A percentile compares a stretch with the other conserved stretches of the same genome.
phyloP scores from a whole-genome alignment of 2,888 invertebrate species.

The Micoletzkya japonica region DNA sequence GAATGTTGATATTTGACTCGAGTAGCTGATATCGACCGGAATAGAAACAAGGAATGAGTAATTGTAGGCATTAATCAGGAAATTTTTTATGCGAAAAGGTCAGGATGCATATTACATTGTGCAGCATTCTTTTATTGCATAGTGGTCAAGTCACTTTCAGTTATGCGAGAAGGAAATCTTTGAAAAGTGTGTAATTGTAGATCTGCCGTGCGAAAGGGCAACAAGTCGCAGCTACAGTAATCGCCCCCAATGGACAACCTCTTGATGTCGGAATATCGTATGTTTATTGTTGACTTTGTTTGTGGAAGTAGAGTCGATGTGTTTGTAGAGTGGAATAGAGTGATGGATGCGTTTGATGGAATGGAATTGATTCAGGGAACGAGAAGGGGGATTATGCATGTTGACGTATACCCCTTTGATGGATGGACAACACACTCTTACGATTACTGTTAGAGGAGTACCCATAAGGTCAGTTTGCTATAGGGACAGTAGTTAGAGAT shows the following conservation, averaged over 20 bases:
- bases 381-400: constrained; percentile 40
- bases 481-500: not conserved
- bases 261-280: constrained; percentile 24
- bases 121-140: no score
- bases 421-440: constrained; percentile 44
- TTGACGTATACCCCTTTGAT: constrained; percentile 39
- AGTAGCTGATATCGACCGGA: no score
- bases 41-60: no score
- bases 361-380: constrained; percentile 36
- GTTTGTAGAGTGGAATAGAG: not conserved
- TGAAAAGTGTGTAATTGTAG: not conserved
- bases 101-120: no score
- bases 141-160: no score
- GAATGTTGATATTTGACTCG: no score
- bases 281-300: not conserved
- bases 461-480: constrained; percentile 35
- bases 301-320: not conserved
- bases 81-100: no score
- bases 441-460: constrained; percentile 43
- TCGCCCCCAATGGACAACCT: constrained; percentile 27
- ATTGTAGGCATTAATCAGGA: no score
- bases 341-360: constrained; percentile 4
- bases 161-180: no score
- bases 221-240: constrained; percentile 21
- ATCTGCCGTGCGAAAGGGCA: constrained; percentile 14